Percentiles rank a stretch among this genome's conserved stretches.
Evolutionary conservation across 2,888 invertebrate species (phyloP).

Genomic region (Tyria jacobaeae): DNA sequence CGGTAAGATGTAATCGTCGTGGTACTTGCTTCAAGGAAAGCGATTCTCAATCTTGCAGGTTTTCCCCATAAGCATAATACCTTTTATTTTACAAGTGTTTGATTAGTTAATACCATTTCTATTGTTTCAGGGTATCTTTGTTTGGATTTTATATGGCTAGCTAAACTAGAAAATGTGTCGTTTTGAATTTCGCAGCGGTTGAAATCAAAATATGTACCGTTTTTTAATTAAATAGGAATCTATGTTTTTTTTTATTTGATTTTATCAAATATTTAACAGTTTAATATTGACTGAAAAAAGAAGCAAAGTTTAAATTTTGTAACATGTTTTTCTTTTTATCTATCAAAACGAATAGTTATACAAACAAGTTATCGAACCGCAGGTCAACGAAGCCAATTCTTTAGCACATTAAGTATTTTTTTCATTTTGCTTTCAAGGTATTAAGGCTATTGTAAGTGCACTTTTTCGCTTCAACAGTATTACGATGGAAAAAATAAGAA

Average conservation of each 20-base stretch:
- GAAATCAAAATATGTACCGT: too few relatives aligned
- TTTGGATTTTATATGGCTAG: conserved; percentile 19
- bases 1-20: conserved; percentile 59
- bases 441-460: conserved; percentile 21
- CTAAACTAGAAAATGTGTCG: not conserved
- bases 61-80: conserved; percentile 37
- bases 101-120: conserved; percentile 36
- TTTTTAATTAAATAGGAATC: too few relatives aligned
- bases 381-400: conserved; percentile 22
- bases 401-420: conserved; percentile 34
- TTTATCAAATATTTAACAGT: too few relatives aligned
- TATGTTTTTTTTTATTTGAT: too few relatives aligned
- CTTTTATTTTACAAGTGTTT: conserved; percentile 36
- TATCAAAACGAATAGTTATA: too few relatives aligned
- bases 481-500: conserved; percentile 14
- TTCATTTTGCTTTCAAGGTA: conserved; percentile 31
- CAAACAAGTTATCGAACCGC: conserved; percentile 31
- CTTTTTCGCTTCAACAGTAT: conserved; percentile 18
- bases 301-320: not conserved
- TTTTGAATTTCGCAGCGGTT: too few relatives aligned
- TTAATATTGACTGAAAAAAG: too few relatives aligned
- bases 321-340: not conserved
- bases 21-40: conserved; percentile 59
- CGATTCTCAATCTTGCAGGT: conserved; percentile 67
- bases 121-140: conserved; percentile 25